Evolutionary conservation across 1,140 invertebrate genomes (phyloP).

Genomic region (Bombyx mori): ASM3026992v2 NC_085121.1:15458001-15458500

Average conservation of each 20-base stretch:
- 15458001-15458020: constrained; percentile 92
- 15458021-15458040: constrained; percentile 96
- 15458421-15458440: constrained; percentile 98
- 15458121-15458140: constrained; percentile 64
- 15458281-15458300: constrained; percentile 77
- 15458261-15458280: constrained; percentile 62
- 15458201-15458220: constrained; percentile 48
- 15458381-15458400: constrained; percentile 99
- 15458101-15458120: constrained; percentile 56
- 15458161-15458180: constrained; percentile 54
- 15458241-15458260: constrained; percentile 37
- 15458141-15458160: constrained; percentile 54
- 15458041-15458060: constrained; percentile 94
- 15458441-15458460: constrained; percentile 96
- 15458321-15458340: constrained; percentile 95
- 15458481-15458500: constrained; percentile 98
- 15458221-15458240: constrained; percentile 56
- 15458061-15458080: constrained; percentile 89
- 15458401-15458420: constrained; percentile 99
- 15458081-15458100: constrained; percentile 82
- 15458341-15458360: constrained; percentile 96
- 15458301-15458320: constrained; percentile 92
- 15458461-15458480: constrained; percentile 98
- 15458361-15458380: constrained; percentile 89
- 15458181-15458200: constrained; percentile 43